Base-by-base conservation (phyloP, 2,888 invertebrate species). In the Allophyes oxyacanthae region DNA sequence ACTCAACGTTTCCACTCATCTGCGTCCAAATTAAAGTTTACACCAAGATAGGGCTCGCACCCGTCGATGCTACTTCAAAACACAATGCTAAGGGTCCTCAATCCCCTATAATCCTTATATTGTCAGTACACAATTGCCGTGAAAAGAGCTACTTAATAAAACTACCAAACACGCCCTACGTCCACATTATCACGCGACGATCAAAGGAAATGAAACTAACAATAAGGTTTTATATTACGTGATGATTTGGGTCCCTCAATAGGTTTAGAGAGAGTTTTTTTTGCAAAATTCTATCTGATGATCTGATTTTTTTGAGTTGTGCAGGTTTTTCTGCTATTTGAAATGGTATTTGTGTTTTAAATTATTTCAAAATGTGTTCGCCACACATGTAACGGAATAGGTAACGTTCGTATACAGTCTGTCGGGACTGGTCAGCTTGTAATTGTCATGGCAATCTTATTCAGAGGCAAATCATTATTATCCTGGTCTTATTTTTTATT, bases 51-150 rank as follows among this genome's bases (percentile, higher is more conserved):
- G 40, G 38, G 52, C 48, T 65, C 72, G 71, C 71, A 73, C 72
- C 74, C 72, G 70, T 71, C 68, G 49, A 64, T 68, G 66, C 73
- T 78, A 28, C 80, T 80, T 72, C 70, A 79, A 37, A 68, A 62
- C 61, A 86, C 83, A 87, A 88, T 81, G 61, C 56, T 66, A 82
- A 83, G 83, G 86, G 82, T 64, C 74, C 83, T 72, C 89, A 89
- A 90, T 87, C 88, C 84, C 77, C 60, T 79, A 79, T 89, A 89
- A 90, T 88, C 91, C 88, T 66, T 65, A 82, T 84, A 89, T 90
- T 90, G 89, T 89, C 70, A 77, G 78, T 71, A 84, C 86, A 90
- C 91, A 91, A 91, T 90, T 90, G 91, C 88, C 89, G 89, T 89
- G 90, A 90, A 90, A 89, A 90, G 89, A 87, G 89, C 88, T 88